A percentile compares a stretch with the other conserved stretches of the same genome.
These are phyloP conservation scores for Gnathonemus longibarbis DNA, from an alignment of 2,113 vertebrate genomes.

Conservation along the genomic window DNA sequence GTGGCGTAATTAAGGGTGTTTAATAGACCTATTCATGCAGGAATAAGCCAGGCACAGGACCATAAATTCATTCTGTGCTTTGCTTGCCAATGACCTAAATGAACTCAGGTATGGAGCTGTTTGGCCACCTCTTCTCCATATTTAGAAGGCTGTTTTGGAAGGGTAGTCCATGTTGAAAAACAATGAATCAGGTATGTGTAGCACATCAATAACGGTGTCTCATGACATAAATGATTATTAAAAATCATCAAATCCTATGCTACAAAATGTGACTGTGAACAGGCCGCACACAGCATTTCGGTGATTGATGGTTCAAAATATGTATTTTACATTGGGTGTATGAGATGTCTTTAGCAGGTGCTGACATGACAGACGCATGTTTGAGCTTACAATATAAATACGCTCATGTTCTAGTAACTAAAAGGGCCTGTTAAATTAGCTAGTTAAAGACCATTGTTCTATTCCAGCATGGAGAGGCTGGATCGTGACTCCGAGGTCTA, in stretches of 20 bases:
- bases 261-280: neutral
- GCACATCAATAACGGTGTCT: neutral
- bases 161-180: neutral
- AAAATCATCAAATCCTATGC: neutral
- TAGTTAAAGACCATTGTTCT: neutral
- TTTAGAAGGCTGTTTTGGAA: neutral
- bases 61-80: neutral
- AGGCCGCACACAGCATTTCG: neutral
- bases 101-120: neutral
- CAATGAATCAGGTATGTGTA: neutral
- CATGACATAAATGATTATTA: neutral
- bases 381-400: neutral
- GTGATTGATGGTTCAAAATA: neutral
- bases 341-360: neutral
- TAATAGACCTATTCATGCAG: neutral
- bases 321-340: neutral
- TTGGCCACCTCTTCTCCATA: neutral
- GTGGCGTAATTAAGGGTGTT: neutral
- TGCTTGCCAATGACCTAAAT: neutral
- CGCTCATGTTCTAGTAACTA: neutral
- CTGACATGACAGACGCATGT: neutral
- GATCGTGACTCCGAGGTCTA: constrained; percentile 48
- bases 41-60: neutral
- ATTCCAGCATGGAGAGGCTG: constrained; percentile 37
- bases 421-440: neutral